Evolutionary conservation across 2,797 vertebrate genomes (phyloP).

Genomic region (Lycodopsis pacificus): DNA sequence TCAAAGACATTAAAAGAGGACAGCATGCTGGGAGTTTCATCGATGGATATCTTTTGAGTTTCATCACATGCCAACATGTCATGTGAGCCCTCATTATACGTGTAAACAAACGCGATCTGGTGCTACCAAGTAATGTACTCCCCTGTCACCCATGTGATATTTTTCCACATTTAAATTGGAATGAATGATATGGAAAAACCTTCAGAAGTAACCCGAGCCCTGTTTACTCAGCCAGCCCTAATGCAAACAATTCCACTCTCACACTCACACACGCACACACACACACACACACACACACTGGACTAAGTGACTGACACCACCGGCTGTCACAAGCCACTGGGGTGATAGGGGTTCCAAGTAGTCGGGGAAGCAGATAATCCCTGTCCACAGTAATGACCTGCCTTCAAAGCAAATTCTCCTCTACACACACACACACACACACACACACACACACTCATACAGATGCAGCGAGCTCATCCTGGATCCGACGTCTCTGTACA

Average conservation of each 20-base stretch:
- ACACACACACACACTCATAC: not conserved
- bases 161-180: slow-evolving; percentile 69
- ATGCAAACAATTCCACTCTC: slow-evolving; percentile 60
- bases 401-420: slow-evolving; percentile 51
- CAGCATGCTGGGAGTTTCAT: slow-evolving; percentile 19
- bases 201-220: slow-evolving; percentile 64
- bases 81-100: slow-evolving; percentile 34
- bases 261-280: slow-evolving; percentile 1
- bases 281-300: slow-evolving; percentile 2
- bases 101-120: slow-evolving; percentile 49
- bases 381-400: slow-evolving; percentile 69
- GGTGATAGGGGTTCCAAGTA: slow-evolving; percentile 16
- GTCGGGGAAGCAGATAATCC: slow-evolving; percentile 62
- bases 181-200: slow-evolving; percentile 59
- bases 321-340: slow-evolving; percentile 65
- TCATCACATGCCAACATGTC: slow-evolving; percentile 40
- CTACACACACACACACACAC: not conserved
- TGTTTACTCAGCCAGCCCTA: slow-evolving; percentile 71
- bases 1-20: slow-evolving; percentile 26
- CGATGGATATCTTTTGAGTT: slow-evolving; percentile 17
- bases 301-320: slow-evolving; percentile 69
- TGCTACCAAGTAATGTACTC: slow-evolving; percentile 52
- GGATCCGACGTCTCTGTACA: not conserved
- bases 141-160: slow-evolving; percentile 41
- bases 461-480: slow-evolving; percentile 8